These are phyloP conservation scores for Nymphalis polychloros DNA, from an alignment of 2,888 invertebrate species.

Conservation along the genomic window DNA sequence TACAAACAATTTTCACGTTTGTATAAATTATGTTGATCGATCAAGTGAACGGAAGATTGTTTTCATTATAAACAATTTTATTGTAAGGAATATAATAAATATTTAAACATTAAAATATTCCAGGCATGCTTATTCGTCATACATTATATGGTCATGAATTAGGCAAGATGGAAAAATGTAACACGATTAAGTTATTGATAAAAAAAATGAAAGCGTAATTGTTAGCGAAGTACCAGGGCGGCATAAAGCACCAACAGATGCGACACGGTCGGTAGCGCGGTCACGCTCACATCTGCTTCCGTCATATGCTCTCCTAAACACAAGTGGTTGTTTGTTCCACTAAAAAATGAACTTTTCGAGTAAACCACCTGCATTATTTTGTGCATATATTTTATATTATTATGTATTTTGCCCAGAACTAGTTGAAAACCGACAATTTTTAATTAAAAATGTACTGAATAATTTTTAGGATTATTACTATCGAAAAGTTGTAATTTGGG, in stretches of 20 bases:
- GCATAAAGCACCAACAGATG: slow-evolving; percentile 40
- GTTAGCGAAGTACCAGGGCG: slow-evolving; percentile 20
- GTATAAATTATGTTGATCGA: too few relatives aligned
- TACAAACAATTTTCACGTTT: too few relatives aligned
- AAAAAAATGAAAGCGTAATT: slow-evolving; percentile 12
- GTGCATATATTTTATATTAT: not conserved
- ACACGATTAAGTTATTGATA: slow-evolving; percentile 7
- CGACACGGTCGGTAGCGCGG: slow-evolving; percentile 31
- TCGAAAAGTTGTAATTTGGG: too few relatives aligned
- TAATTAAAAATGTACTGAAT: not conserved
- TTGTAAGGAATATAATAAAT: too few relatives aligned
- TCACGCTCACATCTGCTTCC: slow-evolving; percentile 40
- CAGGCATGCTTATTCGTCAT: too few relatives aligned
- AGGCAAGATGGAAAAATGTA: not conserved
- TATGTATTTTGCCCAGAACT: not conserved
- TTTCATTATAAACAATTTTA: too few relatives aligned
- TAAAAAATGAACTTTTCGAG: slow-evolving; percentile 9
- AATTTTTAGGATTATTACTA: not conserved
- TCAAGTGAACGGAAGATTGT: too few relatives aligned
- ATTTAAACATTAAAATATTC: too few relatives aligned
- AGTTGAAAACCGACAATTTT: not conserved
- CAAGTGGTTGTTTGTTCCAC: slow-evolving; percentile 22
- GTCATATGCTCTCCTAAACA: slow-evolving; percentile 35
- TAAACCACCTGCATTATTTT: not conserved
- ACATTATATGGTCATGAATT: too few relatives aligned